Evolutionary conservation across 2,888 invertebrate genomes (phyloP).

Genomic region (Stramonita haemastoma): DNA sequence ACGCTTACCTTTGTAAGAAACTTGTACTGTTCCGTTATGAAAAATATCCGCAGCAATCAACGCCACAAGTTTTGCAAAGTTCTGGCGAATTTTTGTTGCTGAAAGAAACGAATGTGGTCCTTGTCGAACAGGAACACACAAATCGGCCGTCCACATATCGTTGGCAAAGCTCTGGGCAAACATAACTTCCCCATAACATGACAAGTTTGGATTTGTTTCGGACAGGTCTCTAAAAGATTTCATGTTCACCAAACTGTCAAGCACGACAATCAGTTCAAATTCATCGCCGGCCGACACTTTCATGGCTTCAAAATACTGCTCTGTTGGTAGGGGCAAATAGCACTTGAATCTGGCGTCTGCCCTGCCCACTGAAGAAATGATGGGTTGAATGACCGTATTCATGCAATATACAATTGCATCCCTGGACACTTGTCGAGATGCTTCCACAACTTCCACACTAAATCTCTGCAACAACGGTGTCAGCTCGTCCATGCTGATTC

Average conservation of each 20-base stretch:
- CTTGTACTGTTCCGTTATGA: constrained; percentile 34
- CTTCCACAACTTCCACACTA: constrained; percentile 47
- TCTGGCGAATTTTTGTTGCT: constrained; percentile 37
- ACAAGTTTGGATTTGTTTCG: constrained; percentile 38
- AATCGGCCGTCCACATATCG: constrained; percentile 31
- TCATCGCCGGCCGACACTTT: constrained; percentile 48
- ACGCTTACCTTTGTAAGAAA: constrained; percentile 37
- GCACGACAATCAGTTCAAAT: constrained; percentile 49
- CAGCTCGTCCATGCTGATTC: constrained; percentile 49
- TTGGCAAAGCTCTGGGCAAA: constrained; percentile 38
- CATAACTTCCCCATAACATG: constrained; percentile 47
- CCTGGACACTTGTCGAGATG: constrained; percentile 47
- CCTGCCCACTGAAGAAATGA: constrained; percentile 46
- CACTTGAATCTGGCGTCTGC: constrained; percentile 49
- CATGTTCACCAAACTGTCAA: constrained; percentile 43
- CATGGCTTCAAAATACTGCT: constrained; percentile 49
- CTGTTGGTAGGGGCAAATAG: constrained; percentile 48
- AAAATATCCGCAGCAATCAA: constrained; percentile 37
- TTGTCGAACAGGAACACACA: constrained; percentile 25
- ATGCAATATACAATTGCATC: constrained; percentile 50
- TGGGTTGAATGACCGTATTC: constrained; percentile 48
- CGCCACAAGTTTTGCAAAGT: constrained; percentile 30
- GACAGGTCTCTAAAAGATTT: constrained; percentile 48
- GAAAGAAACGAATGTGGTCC: constrained; percentile 36
- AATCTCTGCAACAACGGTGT: constrained; percentile 48